Base-by-base conservation (phyloP, 2,888 invertebrate genomes). In the Drosophila glabriapex region DNA sequence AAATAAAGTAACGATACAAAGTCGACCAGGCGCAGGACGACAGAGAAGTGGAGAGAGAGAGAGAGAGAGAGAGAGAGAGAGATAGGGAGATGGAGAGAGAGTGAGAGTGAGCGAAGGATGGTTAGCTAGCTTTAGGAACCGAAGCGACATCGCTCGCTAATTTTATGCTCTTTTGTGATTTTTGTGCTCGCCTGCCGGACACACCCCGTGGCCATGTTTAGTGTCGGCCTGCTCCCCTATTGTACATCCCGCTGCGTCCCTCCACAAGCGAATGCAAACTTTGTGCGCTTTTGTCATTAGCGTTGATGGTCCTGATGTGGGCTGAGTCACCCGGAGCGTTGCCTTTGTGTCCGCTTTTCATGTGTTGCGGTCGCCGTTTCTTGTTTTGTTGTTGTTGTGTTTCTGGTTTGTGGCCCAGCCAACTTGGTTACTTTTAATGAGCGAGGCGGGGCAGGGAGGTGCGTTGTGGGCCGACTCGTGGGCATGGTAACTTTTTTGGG, bases 161-260 rank as follows among this genome's bases (percentile, higher is more conserved):
- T 87, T 87, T 90, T 90, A 90, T 90, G 87, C 90, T 84, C 87
- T 86, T 87, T 87, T 87, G 87, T 87, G 90, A 89, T 87, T 90
- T 90, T 83, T 82, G 82, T 85, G 78, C 86, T 83, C 64, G 80
- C 56, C 73, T 66, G 72, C 77, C 71, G 90, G 85, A 89, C 85
- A 86, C 90, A 87, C 85, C 85, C 85, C 62, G 71, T 78, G 88
- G 88, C 81, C 83, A 85, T 85, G 88, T 89, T 86, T 85, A 88
- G 85, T 80, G 80, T 66, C 85, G 64, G 67, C 63, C 50, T 43
- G 31, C 64, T 22, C 55, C 65, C 52, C 29, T 22, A 22, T 41
- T 37, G 37, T 35, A 28, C 31, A 28, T 43, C 56, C 58, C 33
- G 56, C 33, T 46, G 62, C 56, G 58, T 58, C 63, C 41, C 50